Conservation (phyloP, 2,797 vertebrate genomes). For the Acanthurus lineatus region DNA sequence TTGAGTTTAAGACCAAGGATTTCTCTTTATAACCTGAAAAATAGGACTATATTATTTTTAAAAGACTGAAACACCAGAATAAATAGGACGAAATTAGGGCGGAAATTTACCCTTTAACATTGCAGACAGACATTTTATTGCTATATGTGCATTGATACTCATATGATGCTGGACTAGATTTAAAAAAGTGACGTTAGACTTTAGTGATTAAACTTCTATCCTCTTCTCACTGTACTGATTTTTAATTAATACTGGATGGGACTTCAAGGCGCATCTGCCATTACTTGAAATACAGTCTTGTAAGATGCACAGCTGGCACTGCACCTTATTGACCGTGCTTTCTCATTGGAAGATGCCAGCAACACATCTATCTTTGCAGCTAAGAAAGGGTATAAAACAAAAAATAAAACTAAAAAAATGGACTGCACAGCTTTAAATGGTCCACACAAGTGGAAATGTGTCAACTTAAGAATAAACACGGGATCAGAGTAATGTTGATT, state of each 20-base stretch:
- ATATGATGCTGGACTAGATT: neutral
- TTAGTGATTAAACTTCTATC: neutral
- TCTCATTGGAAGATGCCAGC: neutral
- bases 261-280: slow-evolving; percentile 12
- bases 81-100: neutral
- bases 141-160: neutral
- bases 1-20: neutral
- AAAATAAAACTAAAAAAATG: neutral
- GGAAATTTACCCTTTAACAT: neutral
- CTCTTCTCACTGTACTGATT: neutral
- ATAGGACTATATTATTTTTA: neutral
- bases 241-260: slow-evolving; percentile 24
- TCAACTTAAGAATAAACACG: neutral
- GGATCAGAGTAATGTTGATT: neutral
- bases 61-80: neutral
- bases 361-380: neutral
- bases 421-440: neutral
- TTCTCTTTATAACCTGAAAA: neutral
- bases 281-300: neutral
- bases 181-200: neutral
- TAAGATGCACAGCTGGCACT: slow-evolving; percentile 5
- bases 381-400: neutral
- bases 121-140: neutral
- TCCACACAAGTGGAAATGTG: neutral
- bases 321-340: neutral